These are phyloP conservation scores for Leucoma salicis DNA, from an alignment of 2,888 invertebrate species.

Conservation along the genomic window DNA sequence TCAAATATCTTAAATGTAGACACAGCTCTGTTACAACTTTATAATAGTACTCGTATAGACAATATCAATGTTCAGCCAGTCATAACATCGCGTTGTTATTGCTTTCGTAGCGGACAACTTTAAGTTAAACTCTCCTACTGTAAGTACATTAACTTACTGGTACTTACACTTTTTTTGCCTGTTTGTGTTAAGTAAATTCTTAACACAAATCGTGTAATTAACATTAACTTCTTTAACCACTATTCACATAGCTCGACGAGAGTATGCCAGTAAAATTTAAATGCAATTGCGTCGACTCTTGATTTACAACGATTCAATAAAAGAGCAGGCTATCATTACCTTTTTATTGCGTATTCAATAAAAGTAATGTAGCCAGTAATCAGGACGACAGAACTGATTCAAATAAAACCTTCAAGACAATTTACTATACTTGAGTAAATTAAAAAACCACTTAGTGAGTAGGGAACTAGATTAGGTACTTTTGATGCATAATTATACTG, in stretches of 20 bases:
- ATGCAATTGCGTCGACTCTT: constrained; percentile 75
- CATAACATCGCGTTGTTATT: no score
- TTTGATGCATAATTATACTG: no score
- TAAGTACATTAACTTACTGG: no score
- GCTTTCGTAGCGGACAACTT: no score
- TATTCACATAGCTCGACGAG: constrained; percentile 60
- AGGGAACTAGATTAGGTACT: no score
- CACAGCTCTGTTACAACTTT: no score
- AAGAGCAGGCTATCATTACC: constrained; percentile 76
- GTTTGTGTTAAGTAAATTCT: neutral
- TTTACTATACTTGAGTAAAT: constrained; percentile 16
- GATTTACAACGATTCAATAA: constrained; percentile 81
- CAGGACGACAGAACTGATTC: constrained; percentile 46
- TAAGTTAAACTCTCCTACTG: no score
- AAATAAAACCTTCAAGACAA: constrained; percentile 28
- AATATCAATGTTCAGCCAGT: no score
- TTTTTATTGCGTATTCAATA: constrained; percentile 75
- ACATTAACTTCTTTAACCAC: constrained; percentile 64
- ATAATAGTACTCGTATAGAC: no score
- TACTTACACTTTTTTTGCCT: no score
- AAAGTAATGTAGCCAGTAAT: constrained; percentile 72
- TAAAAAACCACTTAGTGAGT: no score
- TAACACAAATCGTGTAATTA: constrained; percentile 41
- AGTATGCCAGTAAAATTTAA: constrained; percentile 73
- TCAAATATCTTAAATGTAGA: no score